Conservation (phyloP, 2,113 vertebrate genomes). For the Pica pica region DNA sequence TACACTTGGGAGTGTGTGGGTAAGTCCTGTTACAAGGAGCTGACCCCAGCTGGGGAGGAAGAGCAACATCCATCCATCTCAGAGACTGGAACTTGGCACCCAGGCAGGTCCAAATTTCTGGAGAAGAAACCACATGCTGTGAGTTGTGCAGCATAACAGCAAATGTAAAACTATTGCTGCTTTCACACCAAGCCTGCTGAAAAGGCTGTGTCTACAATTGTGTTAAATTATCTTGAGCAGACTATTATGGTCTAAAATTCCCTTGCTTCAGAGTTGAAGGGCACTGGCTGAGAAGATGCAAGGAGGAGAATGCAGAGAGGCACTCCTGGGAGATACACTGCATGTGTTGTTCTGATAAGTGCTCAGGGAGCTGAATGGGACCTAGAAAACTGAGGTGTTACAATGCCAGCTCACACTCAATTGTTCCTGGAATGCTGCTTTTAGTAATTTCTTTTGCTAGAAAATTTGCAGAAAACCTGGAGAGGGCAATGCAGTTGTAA, state of each 20-base stretch:
- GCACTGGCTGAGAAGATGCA: accelerated
- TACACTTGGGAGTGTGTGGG: background rate
- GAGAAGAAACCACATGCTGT: background rate
- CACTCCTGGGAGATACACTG: background rate
- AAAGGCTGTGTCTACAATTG: background rate
- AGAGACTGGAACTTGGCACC: background rate
- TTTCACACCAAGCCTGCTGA: background rate
- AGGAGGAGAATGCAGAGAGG: background rate
- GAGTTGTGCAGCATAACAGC: background rate
- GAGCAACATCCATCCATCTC: background rate
- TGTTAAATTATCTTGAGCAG: background rate
- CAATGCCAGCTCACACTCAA: background rate
- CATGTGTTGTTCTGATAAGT: accelerated
- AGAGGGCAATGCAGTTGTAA: background rate
- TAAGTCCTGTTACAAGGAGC: background rate
- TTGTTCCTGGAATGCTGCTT: background rate
- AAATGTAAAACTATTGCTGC: slow-evolving; percentile 1
- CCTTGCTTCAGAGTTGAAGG: background rate
- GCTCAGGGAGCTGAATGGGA: background rate
- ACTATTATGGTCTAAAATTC: background rate
- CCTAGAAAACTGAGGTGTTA: background rate
- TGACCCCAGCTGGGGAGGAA: background rate
- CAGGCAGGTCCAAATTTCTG: slow-evolving; percentile 20
- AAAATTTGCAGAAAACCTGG: background rate
- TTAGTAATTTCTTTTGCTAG: background rate